Conservation (phyloP, 1,140 invertebrate species). For the Teleogryllus occipitalis region DNA sequence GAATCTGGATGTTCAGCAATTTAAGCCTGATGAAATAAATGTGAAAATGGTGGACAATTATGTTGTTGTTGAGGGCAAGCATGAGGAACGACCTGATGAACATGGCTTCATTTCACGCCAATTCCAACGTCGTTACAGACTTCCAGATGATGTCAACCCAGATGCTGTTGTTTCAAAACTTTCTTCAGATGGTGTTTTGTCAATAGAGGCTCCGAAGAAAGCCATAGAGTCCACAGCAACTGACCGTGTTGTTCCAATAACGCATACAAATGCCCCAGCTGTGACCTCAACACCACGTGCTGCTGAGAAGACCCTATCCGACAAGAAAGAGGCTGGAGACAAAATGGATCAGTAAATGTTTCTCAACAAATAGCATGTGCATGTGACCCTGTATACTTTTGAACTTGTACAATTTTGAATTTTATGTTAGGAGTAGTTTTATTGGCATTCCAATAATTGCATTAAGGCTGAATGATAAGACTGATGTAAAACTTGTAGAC, state of each 20-base stretch:
- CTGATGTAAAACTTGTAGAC: no score
- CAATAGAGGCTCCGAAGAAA: conserved; percentile 47
- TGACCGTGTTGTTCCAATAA: conserved; percentile 34
- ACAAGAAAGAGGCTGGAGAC: no score
- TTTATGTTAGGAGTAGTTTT: no score
- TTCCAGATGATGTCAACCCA: conserved; percentile 51
- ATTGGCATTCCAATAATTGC: no score
- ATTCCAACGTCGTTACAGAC: conserved; percentile 53
- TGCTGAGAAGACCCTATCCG: no score
- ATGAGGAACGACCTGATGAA: conserved; percentile 55
- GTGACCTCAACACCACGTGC: background rate
- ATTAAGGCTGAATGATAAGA: no score
- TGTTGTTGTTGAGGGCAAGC: conserved; percentile 58
- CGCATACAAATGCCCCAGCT: conserved; percentile 29
- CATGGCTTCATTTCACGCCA: conserved; percentile 54
- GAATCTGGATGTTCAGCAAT: conserved; percentile 64
- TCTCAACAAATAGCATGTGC: no score
- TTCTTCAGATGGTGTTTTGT: conserved; percentile 53
- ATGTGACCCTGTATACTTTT: no score
- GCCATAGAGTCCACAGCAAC: background rate
- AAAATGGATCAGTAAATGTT: no score
- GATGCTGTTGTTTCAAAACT: conserved; percentile 50
- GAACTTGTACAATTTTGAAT: no score
- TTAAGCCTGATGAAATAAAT: conserved; percentile 68
- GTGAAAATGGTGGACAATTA: conserved; percentile 63